Evolutionary conservation across 2,888 invertebrate genomes (phyloP).

Genomic region (Ptycholaimellus sp.): DNA sequence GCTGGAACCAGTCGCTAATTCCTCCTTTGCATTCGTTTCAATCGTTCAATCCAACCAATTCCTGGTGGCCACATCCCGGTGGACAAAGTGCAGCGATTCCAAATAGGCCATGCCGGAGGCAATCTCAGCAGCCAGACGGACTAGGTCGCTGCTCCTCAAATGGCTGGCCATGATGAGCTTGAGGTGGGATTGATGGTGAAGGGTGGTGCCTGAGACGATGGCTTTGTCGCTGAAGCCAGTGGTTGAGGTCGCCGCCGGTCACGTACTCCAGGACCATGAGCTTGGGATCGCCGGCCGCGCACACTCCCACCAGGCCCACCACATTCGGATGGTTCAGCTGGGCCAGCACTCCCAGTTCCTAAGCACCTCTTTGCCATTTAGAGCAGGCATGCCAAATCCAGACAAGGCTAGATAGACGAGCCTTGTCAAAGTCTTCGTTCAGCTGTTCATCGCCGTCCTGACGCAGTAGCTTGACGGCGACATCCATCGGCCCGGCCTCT

Average conservation of each 20-base stretch:
- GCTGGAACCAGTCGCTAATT: not conserved
- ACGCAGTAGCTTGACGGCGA: not conserved
- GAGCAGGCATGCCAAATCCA: not conserved
- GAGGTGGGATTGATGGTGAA: no score
- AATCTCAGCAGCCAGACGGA: constrained; percentile 58
- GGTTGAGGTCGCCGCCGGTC: constrained; percentile 56
- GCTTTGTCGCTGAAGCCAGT: constrained; percentile 35
- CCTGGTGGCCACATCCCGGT: constrained; percentile 42
- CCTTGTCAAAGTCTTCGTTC: not conserved
- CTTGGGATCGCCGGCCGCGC: constrained; percentile 47
- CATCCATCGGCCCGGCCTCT: no score
- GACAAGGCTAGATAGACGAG: not conserved
- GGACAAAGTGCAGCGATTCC: constrained; percentile 64
- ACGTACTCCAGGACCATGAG: constrained; percentile 71
- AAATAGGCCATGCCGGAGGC: constrained; percentile 71
- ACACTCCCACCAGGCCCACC: constrained; percentile 53
- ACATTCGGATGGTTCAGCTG: constrained; percentile 61
- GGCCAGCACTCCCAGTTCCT: no score
- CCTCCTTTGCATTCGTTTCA: not conserved
- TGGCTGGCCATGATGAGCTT: no score
- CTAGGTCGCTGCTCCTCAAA: constrained; percentile 26
- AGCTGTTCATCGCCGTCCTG: not conserved
- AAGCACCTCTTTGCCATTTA: no score
- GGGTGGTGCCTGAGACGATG: not conserved
- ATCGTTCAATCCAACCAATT: constrained; percentile 6